These are phyloP conservation scores for Cyclophora albipunctata DNA, from an alignment of 2,888 invertebrate genomes.

Conservation along the genomic window DNA sequence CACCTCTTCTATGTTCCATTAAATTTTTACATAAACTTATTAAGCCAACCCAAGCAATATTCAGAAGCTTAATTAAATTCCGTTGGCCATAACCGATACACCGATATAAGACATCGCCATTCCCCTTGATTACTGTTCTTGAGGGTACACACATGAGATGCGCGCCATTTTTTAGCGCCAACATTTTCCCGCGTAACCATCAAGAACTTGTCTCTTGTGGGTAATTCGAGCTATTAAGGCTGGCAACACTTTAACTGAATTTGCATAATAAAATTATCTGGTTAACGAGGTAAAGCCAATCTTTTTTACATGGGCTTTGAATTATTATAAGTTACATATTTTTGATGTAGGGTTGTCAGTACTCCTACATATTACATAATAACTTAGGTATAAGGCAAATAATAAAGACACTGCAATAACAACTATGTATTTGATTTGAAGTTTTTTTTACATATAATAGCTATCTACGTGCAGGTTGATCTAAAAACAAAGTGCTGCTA, in stretches of 20 bases:
- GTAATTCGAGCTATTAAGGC: conserved; percentile 59
- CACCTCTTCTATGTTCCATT: too few relatives aligned
- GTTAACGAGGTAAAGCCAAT: conserved; percentile 21
- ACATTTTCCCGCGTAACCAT: conserved; percentile 36
- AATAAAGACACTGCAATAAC: too few relatives aligned
- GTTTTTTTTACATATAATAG: too few relatives aligned
- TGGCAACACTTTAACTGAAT: conserved; percentile 69
- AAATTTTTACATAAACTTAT: too few relatives aligned
- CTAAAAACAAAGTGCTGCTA: too few relatives aligned
- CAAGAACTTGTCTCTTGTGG: conserved; percentile 7
- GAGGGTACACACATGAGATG: conserved; percentile 5
- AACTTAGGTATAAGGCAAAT: too few relatives aligned
- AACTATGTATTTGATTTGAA: too few relatives aligned
- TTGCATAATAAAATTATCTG: conserved; percentile 70
- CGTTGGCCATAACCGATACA: conserved; percentile 14
- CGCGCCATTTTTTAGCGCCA: conserved; percentile 39
- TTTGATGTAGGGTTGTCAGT: conserved; percentile 2
- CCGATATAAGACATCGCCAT: conserved; percentile 3
- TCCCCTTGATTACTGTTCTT: conserved; percentile 13
- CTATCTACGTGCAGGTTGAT: too few relatives aligned
- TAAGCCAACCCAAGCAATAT: background rate
- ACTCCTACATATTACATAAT: too few relatives aligned
- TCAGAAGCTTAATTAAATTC: conserved; percentile 12
- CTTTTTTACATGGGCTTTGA: conserved; percentile 17
- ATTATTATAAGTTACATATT: conserved; percentile 13